These are phyloP conservation scores for Zaprionus gabonicus DNA, from an alignment of 1,140 invertebrate genomes.

Conservation along the genomic window DNA sequence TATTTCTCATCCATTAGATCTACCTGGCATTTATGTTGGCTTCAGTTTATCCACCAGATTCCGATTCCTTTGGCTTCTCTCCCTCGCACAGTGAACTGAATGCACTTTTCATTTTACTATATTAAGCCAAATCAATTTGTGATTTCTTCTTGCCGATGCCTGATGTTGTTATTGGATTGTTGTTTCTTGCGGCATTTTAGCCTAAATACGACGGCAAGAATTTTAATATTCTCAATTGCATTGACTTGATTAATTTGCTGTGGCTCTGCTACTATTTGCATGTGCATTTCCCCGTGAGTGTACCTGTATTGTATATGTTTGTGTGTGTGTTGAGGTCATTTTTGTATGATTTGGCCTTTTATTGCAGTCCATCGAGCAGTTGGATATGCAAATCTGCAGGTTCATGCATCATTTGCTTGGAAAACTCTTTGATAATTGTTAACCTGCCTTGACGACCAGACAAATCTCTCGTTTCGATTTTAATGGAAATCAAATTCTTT, in stretches of 20 bases:
- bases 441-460: slow-evolving; percentile 23
- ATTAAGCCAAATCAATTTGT: slow-evolving; percentile 55
- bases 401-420: slow-evolving; percentile 74
- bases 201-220: slow-evolving; percentile 21
- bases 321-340: not conserved
- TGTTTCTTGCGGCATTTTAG: slow-evolving; percentile 25
- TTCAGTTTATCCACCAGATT: not conserved
- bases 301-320: not conserved
- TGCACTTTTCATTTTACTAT: slow-evolving; percentile 67
- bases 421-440: slow-evolving; percentile 53
- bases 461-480: slow-evolving; percentile 20
- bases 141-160: slow-evolving; percentile 24
- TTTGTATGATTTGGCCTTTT: not conserved
- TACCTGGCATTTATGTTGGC: slow-evolving; percentile 40
- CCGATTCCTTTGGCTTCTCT: not conserved
- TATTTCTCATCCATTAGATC: slow-evolving; percentile 43
- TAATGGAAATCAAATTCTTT: slow-evolving; percentile 74
- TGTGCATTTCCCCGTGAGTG: not conserved
- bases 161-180: slow-evolving; percentile 12
- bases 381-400: slow-evolving; percentile 33
- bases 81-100: slow-evolving; percentile 36
- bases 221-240: slow-evolving; percentile 20
- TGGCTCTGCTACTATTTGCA: not conserved
- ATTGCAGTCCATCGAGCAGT: not conserved
- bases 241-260: slow-evolving; percentile 35